These are phyloP conservation scores for Climacteris rufus DNA, from an alignment of 2,113 vertebrate genomes.

Conservation along the genomic window DNA sequence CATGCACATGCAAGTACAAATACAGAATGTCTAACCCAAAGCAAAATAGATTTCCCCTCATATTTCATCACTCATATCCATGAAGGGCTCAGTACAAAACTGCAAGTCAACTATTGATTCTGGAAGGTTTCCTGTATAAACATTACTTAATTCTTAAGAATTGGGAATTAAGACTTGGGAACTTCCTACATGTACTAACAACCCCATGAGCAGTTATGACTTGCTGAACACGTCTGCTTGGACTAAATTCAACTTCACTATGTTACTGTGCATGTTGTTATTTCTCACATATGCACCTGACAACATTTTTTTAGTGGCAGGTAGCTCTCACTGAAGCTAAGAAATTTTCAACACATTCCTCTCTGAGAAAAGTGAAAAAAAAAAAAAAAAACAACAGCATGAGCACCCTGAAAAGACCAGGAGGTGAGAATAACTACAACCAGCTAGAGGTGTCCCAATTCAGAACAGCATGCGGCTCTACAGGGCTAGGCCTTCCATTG, in stretches of 20 bases:
- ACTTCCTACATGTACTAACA: background rate
- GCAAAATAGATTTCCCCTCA: background rate
- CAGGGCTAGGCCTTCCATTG: no score
- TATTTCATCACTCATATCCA: background rate
- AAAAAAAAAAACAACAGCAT: background rate
- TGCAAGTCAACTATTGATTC: background rate
- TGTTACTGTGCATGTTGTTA: rapidly evolving
- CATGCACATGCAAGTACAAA: background rate
- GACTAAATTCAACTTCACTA: background rate
- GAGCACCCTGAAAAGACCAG: background rate
- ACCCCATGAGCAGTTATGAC: background rate
- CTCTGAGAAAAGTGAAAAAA: background rate
- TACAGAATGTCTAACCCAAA: background rate
- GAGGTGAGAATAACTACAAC: background rate
- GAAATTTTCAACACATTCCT: background rate
- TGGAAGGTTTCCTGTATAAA: background rate
- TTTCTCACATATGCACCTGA: background rate
- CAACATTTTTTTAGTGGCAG: background rate
- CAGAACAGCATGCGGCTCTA: background rate
- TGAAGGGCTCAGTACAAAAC: background rate
- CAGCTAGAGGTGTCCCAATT: background rate
- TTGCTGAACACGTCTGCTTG: background rate
- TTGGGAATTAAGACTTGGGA: background rate
- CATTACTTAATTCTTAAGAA: background rate
- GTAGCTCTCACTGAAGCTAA: background rate